Percentiles rank a stretch among this genome's conserved stretches.
These are phyloP conservation scores for Rotaria macrura DNA, from an alignment of 2,888 invertebrate genomes.

Conservation along the genomic window DNA sequence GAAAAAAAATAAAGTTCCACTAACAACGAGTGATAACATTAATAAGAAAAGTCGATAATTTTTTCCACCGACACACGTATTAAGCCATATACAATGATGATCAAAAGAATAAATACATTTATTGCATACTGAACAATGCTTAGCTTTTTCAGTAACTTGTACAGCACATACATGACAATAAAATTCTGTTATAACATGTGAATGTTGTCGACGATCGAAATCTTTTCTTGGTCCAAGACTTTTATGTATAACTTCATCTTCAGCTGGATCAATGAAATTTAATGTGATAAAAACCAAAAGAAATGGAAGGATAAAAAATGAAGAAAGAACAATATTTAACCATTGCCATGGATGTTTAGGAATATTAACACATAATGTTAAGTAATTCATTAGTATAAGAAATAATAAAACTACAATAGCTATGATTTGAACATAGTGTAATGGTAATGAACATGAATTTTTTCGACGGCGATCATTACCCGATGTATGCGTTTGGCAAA, in stretches of 20 bases:
- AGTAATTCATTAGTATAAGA: background rate
- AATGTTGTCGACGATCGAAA: background rate
- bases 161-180: background rate
- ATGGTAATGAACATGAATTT: background rate
- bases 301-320: background rate
- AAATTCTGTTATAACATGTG: background rate
- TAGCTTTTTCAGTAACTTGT: background rate
- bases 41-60: background rate
- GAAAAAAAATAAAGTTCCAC: background rate
- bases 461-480: background rate
- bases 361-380: background rate
- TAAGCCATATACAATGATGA: background rate
- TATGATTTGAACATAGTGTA: background rate
- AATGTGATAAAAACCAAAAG: background rate
- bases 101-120: background rate
- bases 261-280: background rate
- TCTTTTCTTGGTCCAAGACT: background rate
- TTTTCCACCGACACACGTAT: background rate
- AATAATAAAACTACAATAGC: background rate
- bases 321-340: background rate
- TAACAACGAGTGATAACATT: background rate
- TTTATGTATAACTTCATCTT: background rate
- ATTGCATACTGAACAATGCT: background rate
- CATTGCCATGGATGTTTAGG: background rate
- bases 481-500: background rate